Evolutionary conservation across 2,888 invertebrate species (phyloP).

Genomic region (Caenorhabditis doughertyi): DNA sequence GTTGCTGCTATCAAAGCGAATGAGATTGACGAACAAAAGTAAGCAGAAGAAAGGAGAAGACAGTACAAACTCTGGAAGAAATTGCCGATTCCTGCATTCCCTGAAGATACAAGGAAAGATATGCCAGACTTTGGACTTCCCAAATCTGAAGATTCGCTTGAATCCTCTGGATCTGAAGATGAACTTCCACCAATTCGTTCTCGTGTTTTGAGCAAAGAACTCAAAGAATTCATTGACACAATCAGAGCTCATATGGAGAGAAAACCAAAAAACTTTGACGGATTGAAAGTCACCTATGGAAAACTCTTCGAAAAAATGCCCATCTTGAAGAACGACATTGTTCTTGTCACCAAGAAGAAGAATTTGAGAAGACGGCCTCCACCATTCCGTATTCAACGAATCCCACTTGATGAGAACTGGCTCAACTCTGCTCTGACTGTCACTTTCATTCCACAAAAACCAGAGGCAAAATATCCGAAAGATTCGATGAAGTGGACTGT

Average conservation of each 20-base stretch:
- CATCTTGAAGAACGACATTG: constrained; percentile 51
- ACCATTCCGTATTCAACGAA: constrained; percentile 19
- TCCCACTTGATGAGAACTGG: constrained; percentile 40
- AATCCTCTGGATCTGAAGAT: constrained; percentile 55
- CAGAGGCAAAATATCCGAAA: background rate
- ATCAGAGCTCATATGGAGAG: constrained; percentile 37
- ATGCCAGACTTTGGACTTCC: constrained; percentile 17
- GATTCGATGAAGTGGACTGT: constrained; percentile 45
- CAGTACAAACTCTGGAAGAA: constrained; percentile 39
- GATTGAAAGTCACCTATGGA: constrained; percentile 39
- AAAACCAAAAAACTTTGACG: constrained; percentile 39
- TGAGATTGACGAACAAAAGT: constrained; percentile 15
- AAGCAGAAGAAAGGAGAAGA: constrained; percentile 11
- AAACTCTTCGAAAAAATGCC: constrained; percentile 52
- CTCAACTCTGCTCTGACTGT: constrained; percentile 21
- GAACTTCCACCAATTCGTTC: constrained; percentile 53
- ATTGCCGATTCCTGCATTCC: constrained; percentile 29
- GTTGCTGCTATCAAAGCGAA: background rate
- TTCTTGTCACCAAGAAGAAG: constrained; percentile 36
- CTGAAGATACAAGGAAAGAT: constrained; percentile 36
- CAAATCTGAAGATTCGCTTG: constrained; percentile 51
- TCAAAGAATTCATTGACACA: constrained; percentile 39
- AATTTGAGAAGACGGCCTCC: constrained; percentile 21
- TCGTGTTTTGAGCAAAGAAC: constrained; percentile 35
- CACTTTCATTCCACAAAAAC: constrained; percentile 3